Evolutionary conservation across 2,113 vertebrate species (phyloP).

Genomic region (Acanthisitta chloris): DNA sequence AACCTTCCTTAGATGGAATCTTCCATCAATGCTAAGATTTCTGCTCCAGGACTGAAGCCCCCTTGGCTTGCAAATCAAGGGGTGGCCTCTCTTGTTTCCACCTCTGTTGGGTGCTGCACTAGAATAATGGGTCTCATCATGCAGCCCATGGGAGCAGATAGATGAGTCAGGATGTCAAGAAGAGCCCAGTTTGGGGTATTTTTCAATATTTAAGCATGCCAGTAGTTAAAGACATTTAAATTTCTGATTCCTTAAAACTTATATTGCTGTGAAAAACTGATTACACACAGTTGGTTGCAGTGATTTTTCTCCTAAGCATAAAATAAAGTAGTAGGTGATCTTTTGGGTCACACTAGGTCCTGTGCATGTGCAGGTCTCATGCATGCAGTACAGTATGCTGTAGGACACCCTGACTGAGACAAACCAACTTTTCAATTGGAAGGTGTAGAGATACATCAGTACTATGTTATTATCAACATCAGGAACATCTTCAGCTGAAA

Average conservation of each 20-base stretch:
- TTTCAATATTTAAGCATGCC: not conserved
- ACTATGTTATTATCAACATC: not conserved
- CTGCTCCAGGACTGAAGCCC: not conserved
- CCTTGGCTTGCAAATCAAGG: not conserved
- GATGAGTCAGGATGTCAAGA: not conserved
- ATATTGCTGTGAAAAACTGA: not conserved
- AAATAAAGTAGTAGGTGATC: not conserved
- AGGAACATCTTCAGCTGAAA: not conserved
- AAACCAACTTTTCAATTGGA: not conserved
- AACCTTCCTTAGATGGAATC: not conserved
- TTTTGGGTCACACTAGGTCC: not conserved
- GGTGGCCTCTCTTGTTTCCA: not conserved
- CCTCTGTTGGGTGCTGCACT: not conserved
- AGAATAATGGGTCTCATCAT: not conserved
- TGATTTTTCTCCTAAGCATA: not conserved
- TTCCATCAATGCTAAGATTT: not conserved
- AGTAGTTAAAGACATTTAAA: not conserved
- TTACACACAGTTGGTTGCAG: not conserved
- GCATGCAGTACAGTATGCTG: not conserved
- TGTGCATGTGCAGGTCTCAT: accelerated
- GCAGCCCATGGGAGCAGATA: not conserved
- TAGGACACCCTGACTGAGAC: not conserved
- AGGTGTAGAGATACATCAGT: not conserved
- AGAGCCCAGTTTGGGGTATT: not conserved
- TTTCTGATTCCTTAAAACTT: not conserved